phyloP scores from a whole-genome alignment of 2,888 invertebrate species.

The Nomada lathburiana region DNA sequence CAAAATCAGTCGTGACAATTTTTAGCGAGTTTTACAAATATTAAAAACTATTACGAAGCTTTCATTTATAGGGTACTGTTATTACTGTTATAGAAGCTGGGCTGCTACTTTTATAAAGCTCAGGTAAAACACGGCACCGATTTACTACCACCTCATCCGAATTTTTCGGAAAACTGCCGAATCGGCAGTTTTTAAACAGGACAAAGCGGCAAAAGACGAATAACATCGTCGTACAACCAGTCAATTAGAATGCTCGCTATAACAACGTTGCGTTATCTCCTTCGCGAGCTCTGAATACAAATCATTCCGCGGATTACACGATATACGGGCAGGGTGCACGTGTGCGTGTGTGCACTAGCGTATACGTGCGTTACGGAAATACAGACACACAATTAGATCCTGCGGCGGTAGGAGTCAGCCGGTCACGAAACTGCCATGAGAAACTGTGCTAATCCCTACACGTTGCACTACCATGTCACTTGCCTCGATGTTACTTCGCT shows the following conservation, averaged over 20 bases:
- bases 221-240: not conserved
- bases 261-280: constrained; percentile 18
- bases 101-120: too few species aligned
- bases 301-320: constrained; percentile 44
- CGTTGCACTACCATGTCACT: constrained; percentile 58
- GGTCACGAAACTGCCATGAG: constrained; percentile 64
- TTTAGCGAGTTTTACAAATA: too few species aligned
- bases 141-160: too few species aligned
- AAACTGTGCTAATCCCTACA: constrained; percentile 64
- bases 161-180: too few species aligned
- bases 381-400: constrained; percentile 52
- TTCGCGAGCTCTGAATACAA: constrained; percentile 31
- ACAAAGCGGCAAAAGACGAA: not conserved
- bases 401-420: constrained; percentile 58
- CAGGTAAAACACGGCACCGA: too few species aligned
- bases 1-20: too few species aligned
- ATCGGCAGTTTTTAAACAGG: too few species aligned
- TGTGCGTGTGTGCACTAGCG: not conserved
- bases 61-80: too few species aligned
- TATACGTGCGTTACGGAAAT: not conserved
- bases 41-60: too few species aligned
- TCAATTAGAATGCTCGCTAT: constrained; percentile 18
- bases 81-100: too few species aligned
- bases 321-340: not conserved
- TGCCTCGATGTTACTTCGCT: constrained; percentile 51